Conservation (phyloP, 2,888 invertebrate species). For the Acanthopleura granulata region DNA sequence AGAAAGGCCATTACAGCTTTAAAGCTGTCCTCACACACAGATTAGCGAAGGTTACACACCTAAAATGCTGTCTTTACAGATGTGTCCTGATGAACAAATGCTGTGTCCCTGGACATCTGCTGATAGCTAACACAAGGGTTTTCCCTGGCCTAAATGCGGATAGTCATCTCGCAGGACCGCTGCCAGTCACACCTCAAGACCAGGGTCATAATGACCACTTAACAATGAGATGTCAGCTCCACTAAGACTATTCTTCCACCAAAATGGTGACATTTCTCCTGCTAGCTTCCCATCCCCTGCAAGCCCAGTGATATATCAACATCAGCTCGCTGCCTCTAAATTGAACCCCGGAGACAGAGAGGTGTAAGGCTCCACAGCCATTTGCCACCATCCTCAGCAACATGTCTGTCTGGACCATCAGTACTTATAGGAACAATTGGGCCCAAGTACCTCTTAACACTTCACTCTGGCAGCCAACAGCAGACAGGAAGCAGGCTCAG, state of each 20-base stretch:
- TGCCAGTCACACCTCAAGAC: too few relatives aligned
- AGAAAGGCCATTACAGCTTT: too few relatives aligned
- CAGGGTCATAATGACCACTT: too few relatives aligned
- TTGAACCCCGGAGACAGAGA: not conserved
- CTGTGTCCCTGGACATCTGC: too few relatives aligned
- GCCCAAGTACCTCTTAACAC: not conserved
- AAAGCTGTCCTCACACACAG: too few relatives aligned
- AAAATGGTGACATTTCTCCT: not conserved
- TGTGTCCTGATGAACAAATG: too few relatives aligned
- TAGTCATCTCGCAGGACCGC: too few relatives aligned
- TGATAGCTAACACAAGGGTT: too few relatives aligned
- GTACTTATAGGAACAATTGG: not conserved
- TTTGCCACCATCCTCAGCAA: not conserved
- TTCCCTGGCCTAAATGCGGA: too few relatives aligned
- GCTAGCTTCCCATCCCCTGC: not conserved
- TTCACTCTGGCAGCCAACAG: too few relatives aligned
- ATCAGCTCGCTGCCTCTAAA: not conserved
- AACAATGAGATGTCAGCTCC: not conserved
- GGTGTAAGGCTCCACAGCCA: not conserved
- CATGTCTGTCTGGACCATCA: not conserved
- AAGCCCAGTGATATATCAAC: not conserved
- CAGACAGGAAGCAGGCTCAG: not conserved
- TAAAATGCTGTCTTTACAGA: too few relatives aligned
- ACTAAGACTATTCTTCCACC: not conserved
- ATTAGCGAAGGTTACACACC: too few relatives aligned